These are phyloP conservation scores for Eupsittula cactorum DNA, from an alignment of 2,113 vertebrate species.

Conservation along the genomic window DNA sequence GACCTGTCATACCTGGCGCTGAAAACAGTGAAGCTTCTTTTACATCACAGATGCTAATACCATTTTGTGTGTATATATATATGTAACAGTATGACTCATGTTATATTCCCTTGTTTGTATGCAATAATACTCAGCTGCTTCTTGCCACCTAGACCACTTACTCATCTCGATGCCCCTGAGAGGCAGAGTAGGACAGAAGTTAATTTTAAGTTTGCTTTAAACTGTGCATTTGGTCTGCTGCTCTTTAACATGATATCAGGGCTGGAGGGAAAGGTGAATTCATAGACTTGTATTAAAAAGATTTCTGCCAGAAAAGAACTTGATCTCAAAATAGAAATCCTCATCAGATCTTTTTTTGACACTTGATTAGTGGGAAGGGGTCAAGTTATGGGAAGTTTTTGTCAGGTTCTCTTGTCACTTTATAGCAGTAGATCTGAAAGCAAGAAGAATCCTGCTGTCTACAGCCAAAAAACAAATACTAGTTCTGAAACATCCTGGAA, in stretches of 20 bases:
- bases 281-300: background rate
- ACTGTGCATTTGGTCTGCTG: background rate
- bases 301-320: background rate
- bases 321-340: background rate
- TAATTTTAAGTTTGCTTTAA: background rate
- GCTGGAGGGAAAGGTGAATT: background rate
- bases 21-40: background rate
- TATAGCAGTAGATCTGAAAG: background rate
- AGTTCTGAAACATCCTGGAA: background rate
- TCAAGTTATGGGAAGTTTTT: background rate
- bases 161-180: background rate
- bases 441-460: background rate
- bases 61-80: no score
- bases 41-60: background rate
- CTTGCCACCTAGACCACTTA: background rate
- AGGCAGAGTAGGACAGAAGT: background rate
- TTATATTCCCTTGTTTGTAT: background rate
- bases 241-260: background rate
- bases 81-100: background rate
- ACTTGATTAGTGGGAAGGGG: background rate
- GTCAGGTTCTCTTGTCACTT: background rate
- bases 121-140: background rate
- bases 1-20: background rate
- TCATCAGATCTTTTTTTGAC: background rate
- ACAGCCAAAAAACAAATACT: background rate